Conservation (phyloP, 2,797 vertebrate genomes). For the Protonibea diacanthus region DNA sequence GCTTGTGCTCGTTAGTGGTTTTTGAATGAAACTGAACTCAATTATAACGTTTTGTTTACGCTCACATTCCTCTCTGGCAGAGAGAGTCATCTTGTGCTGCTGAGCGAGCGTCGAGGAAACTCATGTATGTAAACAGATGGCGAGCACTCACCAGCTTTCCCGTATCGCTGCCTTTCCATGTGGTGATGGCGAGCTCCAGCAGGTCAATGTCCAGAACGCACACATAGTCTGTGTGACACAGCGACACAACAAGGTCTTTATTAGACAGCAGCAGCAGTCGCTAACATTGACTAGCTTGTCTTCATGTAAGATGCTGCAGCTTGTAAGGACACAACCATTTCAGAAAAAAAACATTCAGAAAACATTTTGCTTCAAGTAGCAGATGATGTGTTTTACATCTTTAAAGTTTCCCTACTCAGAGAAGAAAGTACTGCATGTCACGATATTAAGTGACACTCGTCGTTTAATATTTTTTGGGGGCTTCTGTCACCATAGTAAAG, state of each 20-base stretch:
- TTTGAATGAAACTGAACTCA: constrained; percentile 27
- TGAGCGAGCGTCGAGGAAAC: constrained; percentile 16
- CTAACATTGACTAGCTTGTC: not conserved
- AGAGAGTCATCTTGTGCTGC: not conserved
- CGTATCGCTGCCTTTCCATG: constrained; percentile 90
- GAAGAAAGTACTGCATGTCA: not conserved
- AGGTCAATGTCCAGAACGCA: constrained; percentile 94
- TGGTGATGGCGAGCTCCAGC: constrained; percentile 93
- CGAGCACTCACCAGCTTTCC: constrained; percentile 86
- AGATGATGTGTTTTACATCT: not conserved
- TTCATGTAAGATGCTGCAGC: not conserved
- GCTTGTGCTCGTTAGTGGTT: constrained; percentile 48
- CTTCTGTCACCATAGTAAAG: too few relatives aligned
- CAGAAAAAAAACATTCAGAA: not conserved
- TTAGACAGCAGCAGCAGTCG: not conserved
- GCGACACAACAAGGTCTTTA: not conserved
- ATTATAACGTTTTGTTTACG: constrained; percentile 53
- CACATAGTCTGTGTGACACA: constrained; percentile 88
- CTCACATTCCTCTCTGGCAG: constrained; percentile 30
- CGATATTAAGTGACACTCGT: not conserved
- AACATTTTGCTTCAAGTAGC: not conserved
- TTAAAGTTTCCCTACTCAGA: not conserved
- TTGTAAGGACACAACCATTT: not conserved
- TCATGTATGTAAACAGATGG: constrained; percentile 27
- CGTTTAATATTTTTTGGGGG: too few relatives aligned